Evolutionary conservation across 2,888 invertebrate genomes (phyloP).

Genomic region (Liopterus haemorrhoidalis): DNA sequence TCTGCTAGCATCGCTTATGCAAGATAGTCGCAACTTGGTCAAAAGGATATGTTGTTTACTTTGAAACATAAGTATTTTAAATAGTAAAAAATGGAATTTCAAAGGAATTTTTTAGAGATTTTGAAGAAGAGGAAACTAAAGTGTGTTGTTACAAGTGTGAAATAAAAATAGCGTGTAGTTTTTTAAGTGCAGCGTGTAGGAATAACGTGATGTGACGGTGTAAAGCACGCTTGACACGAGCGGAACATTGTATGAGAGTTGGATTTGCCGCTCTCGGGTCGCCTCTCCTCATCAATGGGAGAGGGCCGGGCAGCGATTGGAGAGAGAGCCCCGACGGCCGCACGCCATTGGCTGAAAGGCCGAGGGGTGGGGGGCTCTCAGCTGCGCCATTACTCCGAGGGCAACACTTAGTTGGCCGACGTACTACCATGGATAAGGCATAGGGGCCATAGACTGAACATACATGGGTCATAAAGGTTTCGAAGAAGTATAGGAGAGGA

Average conservation of each 20-base stretch:
- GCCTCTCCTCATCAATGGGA: conserved; percentile 18
- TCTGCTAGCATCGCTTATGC: background rate
- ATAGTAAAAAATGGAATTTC: too few relatives aligned
- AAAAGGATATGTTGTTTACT: too few relatives aligned
- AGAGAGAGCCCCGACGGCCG: conserved; percentile 53
- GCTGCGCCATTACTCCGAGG: conserved; percentile 43
- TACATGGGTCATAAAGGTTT: conserved; percentile 81
- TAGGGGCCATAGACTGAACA: conserved; percentile 79
- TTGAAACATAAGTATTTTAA: too few relatives aligned
- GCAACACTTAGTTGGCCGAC: conserved; percentile 48
- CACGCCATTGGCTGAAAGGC: conserved; percentile 45
- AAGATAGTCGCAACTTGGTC: too few relatives aligned
- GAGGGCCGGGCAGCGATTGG: conserved; percentile 34
- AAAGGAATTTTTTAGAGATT: too few relatives aligned
- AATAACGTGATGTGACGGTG: conserved; percentile 47
- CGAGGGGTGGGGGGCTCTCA: conserved; percentile 38
- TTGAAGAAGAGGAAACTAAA: too few relatives aligned
- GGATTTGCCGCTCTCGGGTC: conserved; percentile 10
- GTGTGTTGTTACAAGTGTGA: too few relatives aligned
- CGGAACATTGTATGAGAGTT: conserved; percentile 40
- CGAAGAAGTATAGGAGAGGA: conserved; percentile 64
- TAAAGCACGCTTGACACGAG: conserved; percentile 39
- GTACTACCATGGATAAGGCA: conserved; percentile 63
- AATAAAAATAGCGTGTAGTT: background rate
- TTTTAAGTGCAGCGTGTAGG: background rate